Conservation (phyloP, 2,888 invertebrate genomes). For the Polydrusus tereticollis region DNA sequence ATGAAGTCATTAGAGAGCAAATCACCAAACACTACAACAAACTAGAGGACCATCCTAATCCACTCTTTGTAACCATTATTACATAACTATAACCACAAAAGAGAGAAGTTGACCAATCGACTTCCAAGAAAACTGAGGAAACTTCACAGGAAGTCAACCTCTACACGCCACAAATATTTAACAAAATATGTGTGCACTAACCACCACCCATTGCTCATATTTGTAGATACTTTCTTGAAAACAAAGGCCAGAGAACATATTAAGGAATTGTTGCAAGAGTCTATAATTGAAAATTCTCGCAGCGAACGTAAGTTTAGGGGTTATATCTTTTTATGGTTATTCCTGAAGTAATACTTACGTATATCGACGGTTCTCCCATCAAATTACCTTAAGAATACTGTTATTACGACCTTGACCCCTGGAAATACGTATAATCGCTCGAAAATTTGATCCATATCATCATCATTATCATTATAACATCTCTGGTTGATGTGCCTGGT, state of each 20-base stretch:
- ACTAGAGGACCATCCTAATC: too few species aligned
- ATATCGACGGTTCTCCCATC: not conserved
- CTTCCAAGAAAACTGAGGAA: too few species aligned
- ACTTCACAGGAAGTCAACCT: too few species aligned
- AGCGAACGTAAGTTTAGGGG: slow-evolving; percentile 16
- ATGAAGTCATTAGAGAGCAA: too few species aligned
- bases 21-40: too few species aligned
- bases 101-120: too few species aligned
- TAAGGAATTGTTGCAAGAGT: slow-evolving; percentile 19
- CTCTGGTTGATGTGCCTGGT: slow-evolving; percentile 26
- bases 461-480: slow-evolving; percentile 36
- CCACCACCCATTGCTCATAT: not conserved
- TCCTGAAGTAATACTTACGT: slow-evolving; percentile 19
- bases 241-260: not conserved
- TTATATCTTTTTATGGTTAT: slow-evolving; percentile 30
- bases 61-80: too few species aligned
- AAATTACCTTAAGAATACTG: slow-evolving; percentile 36
- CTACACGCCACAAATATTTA: too few species aligned
- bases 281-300: slow-evolving; percentile 20
- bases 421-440: slow-evolving; percentile 32
- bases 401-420: slow-evolving; percentile 34
- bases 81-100: too few species aligned
- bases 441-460: slow-evolving; percentile 42
- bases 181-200: too few species aligned
- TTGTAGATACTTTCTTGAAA: not conserved